Base-by-base conservation (phyloP, 2,888 invertebrate species). In the Drosophila kokeensis region DNA sequence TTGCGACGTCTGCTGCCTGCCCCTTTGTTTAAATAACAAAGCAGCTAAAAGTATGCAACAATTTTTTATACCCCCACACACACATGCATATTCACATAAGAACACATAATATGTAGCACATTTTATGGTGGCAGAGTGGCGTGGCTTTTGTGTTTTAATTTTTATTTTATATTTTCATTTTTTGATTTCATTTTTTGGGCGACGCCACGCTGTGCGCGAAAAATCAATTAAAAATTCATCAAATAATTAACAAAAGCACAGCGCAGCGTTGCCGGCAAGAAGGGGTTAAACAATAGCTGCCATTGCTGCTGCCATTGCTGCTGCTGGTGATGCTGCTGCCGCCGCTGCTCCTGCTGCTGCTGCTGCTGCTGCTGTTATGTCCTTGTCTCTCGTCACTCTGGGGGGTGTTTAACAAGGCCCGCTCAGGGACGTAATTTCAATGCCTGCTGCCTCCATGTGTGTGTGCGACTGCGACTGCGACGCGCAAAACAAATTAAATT, bases 191-290 rank as follows among this genome's bases (percentile, higher is more conserved):
- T 34, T 53, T 52, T 60, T 54, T 59, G 40, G 79, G 62, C 38
- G 48, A 48, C 58, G 54, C 29, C 81, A 76, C 68, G 78, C 80
- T 89, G 89, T 90, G 84, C 82, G 86, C 85, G 86, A 84, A 91
- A 91, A 91, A 91, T 91, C 91, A 91, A 91, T 91, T 91, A 91
- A 91, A 91, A 91, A 91, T 91, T 91, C 91, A 91, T 91, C 91
- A 91, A 91, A 91, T 91, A 91, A 91, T 91, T 91, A 91, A 90
- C 91, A 91, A 91, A 90, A 91, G 87, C 89, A 82, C 70, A 74
- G 71, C 81, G 63, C 61, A 58, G 59, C 42, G 68, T 72, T 63
- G 53, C 72, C 62, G 72, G 76, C 79, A 76, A 67, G 81, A 79
- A 76, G 82, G 87, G 87, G 83, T 84, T 87, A 75, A 86, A 87